Base-by-base conservation (phyloP, 2,888 invertebrate species). In the Papilio protenor region DNA sequence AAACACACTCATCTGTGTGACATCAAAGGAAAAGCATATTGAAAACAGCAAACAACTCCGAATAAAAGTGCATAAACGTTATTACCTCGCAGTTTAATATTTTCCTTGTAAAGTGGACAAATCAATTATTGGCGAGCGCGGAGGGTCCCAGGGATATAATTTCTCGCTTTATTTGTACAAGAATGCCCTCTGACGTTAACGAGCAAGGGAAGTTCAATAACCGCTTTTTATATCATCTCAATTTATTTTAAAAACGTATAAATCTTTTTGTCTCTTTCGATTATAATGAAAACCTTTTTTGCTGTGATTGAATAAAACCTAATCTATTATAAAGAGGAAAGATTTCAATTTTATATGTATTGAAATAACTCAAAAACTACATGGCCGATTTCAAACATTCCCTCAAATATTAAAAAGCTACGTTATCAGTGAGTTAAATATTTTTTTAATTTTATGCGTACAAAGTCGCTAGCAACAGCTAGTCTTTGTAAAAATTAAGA, bases 151-250 rank as follows among this genome's bases (percentile, higher is more conserved):
- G 47, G 75, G 75, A 75, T 66, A 76, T 76, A 72, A 73, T 76
- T 78, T 78, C 75, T 75, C 78, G 72, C 75, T 47, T 75, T 78
- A 78, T 78, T 78, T 78, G 75, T 75, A 75, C 75, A 76, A 76
- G 75, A 76, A 76, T 76, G 78, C 64, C 78, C 75, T 64, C 75
- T n/a, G 75, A 77, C 77, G 72, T 55, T 78, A 78, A 78, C 78
- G 78, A 78, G 72, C 33, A 61, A 33, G n/a, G 66, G 10, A 47
- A 55, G 66, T 72, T 73, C 66, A 73, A 78, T 76, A 78, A 66
- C 55, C 75, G 66, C 75, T 73, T 69, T 72, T 78, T 78, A 77
- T 76, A 78, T 75, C 66, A 69, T 78, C 72, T 75, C 78, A 76
- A 78, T 33, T 73, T 76, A 61, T 45, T 45, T 66, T 14, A 40